Conservation (phyloP, 2,797 vertebrate genomes). For the Otolemur crassicaudatus region DNA sequence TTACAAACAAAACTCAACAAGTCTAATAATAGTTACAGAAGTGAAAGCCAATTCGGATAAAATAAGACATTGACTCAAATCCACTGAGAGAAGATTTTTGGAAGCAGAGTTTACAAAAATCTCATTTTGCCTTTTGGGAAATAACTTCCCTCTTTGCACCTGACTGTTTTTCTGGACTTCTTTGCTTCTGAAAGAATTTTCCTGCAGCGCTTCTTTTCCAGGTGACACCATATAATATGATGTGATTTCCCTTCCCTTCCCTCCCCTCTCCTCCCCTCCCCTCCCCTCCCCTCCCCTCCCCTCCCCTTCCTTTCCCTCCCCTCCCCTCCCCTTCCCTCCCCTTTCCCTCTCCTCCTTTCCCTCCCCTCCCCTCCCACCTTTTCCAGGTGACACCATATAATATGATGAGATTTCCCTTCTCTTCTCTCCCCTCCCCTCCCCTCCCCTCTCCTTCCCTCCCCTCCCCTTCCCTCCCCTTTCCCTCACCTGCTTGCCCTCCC, state of each 20-base stretch:
- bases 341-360: rapidly evolving
- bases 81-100: constrained; percentile 22
- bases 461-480: too few species aligned
- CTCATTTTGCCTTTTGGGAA: constrained; percentile 41
- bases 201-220: background rate
- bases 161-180: background rate
- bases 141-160: background rate
- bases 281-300: rapidly evolving
- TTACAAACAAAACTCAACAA: constrained; percentile 65
- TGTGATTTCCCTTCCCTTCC: too few species aligned
- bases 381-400: too few species aligned
- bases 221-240: background rate
- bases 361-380: rapidly evolving
- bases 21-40: constrained; percentile 76
- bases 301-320: too few species aligned
- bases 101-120: constrained; percentile 64
- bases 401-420: too few species aligned
- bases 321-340: rapidly evolving
- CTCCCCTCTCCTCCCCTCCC: too few species aligned
- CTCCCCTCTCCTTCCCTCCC: too few species aligned
- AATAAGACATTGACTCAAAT: constrained; percentile 74
- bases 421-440: too few species aligned
- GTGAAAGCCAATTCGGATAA: constrained; percentile 73
- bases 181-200: background rate
- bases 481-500: too few species aligned